Evolutionary conservation across 2,113 vertebrate genomes (phyloP).

Genomic region (Xyliphius kryptos): DNA sequence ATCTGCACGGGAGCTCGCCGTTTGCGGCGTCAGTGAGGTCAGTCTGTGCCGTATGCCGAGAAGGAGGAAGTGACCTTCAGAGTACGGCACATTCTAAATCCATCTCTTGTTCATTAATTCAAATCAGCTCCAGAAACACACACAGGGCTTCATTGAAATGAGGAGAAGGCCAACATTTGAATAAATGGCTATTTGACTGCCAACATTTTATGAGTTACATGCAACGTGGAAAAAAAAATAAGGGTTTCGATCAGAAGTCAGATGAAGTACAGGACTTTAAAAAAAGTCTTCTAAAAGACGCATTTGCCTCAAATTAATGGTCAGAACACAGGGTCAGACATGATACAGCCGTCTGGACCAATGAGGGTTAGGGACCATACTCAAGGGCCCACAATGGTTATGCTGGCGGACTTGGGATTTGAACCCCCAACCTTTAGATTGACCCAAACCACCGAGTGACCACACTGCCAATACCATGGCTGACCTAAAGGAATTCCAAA

Average conservation of each 20-base stretch:
- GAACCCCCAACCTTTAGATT: too few species aligned
- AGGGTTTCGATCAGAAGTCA: background rate
- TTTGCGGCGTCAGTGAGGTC: background rate
- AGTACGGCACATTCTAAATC: conserved; percentile 29
- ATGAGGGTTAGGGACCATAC: too few species aligned
- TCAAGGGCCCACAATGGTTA: too few species aligned
- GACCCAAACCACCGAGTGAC: too few species aligned
- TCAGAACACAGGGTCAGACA: too few species aligned
- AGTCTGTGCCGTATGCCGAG: conserved; percentile 14
- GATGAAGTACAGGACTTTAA: background rate
- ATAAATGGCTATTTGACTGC: conserved; percentile 35
- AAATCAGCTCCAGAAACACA: conserved; percentile 34
- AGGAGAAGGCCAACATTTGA: conserved; percentile 33
- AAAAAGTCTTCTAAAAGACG: background rate
- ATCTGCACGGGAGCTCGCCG: conserved; percentile 6
- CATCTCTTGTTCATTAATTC: conserved; percentile 43
- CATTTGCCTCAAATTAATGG: too few species aligned
- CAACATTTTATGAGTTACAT: conserved; percentile 5
- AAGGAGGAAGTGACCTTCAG: conserved; percentile 42
- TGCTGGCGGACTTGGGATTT: too few species aligned
- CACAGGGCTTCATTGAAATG: conserved; percentile 14
- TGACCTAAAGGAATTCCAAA: too few species aligned
- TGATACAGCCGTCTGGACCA: too few species aligned
- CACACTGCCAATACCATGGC: too few species aligned
- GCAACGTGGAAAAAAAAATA: background rate